Evolutionary conservation across 2,113 vertebrate genomes (phyloP), one percentile per base, ranked within the genome.

Genomic region (Myodes glareolus): DNA sequence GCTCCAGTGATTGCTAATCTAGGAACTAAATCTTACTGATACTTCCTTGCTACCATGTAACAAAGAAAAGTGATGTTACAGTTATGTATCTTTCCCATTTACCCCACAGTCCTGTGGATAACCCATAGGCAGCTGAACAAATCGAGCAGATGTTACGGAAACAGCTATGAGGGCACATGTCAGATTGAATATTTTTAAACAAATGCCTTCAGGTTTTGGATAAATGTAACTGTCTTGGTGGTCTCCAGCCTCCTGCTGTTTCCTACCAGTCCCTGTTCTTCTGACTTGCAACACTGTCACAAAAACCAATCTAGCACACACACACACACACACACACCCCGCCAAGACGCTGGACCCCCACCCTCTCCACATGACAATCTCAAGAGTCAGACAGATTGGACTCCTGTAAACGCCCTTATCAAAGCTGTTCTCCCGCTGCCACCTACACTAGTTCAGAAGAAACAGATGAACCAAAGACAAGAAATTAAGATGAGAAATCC

Each of bases 51-150:
- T 96, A 82, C 67, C 89, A 88, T 90, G 55, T n/a, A 93, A 95
- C 80, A 92, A 93, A 92, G 88, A 36, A 96, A 97, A 88, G 5
- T 89, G 31, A 52, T 88, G 31, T 50, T 92, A 87, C 10, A 91
- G 87, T 96, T 91, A 97, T 94, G 78, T 91, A 81, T 76, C 93
- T 88, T 89, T 90, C 93, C 82, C 80, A 45, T 73, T 95, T 96
- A 77, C 31, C 75, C 52, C 12, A 10, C 27, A 92, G 61, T 39
- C 42, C 88, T 78, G 12, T 91, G 80, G 88, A 47, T 91, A 95
- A 84, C 27, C n/a, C 80, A 65, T 8, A 52, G 80, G 92, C 36
- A 90, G 58, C 29, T 90, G 39, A 13, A 96, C 84, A 85, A 42
- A 97, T 70, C 23, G 72, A 93, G 61, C 72, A 97, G 94, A 94